These are phyloP conservation scores for Galerucella calmariensis DNA, from an alignment of 2,888 invertebrate genomes.

Conservation along the genomic window DNA sequence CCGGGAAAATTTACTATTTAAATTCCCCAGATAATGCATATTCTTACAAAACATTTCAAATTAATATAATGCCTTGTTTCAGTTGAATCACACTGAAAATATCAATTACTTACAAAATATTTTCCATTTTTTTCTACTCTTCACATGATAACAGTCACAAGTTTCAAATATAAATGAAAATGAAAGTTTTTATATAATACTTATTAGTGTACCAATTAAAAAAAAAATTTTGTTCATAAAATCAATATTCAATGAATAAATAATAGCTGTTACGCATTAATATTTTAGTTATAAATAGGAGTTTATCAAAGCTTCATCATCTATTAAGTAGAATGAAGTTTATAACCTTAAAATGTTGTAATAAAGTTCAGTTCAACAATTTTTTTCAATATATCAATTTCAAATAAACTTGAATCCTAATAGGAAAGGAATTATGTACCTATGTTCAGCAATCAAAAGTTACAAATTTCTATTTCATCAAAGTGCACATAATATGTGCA, in stretches of 20 bases:
- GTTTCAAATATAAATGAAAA: slow-evolving; percentile 2
- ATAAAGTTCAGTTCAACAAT: not conserved
- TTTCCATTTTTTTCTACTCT: not conserved
- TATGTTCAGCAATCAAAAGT: too few species aligned
- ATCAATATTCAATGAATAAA: not conserved
- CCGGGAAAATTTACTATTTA: too few species aligned
- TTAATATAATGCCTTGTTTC: not conserved
- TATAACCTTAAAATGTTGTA: not conserved
- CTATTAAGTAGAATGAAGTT: not conserved
- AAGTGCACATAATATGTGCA: too few species aligned
- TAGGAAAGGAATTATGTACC: too few species aligned
- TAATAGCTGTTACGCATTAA: not conserved
- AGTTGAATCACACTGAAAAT: not conserved
- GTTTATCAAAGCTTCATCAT: not conserved
- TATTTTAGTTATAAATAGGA: not conserved
- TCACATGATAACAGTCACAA: not conserved
- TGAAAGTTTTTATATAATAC: not conserved
- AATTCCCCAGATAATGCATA: too few species aligned
- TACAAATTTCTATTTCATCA: too few species aligned
- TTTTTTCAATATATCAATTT: too few species aligned
- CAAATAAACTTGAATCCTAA: too few species aligned
- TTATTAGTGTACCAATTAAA: not conserved
- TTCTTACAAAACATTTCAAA: too few species aligned
- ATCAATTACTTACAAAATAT: slow-evolving; percentile 2
- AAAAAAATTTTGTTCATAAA: not conserved